Conservation (phyloP, 2,888 invertebrate species). For the Xanthorhoe designata region DNA sequence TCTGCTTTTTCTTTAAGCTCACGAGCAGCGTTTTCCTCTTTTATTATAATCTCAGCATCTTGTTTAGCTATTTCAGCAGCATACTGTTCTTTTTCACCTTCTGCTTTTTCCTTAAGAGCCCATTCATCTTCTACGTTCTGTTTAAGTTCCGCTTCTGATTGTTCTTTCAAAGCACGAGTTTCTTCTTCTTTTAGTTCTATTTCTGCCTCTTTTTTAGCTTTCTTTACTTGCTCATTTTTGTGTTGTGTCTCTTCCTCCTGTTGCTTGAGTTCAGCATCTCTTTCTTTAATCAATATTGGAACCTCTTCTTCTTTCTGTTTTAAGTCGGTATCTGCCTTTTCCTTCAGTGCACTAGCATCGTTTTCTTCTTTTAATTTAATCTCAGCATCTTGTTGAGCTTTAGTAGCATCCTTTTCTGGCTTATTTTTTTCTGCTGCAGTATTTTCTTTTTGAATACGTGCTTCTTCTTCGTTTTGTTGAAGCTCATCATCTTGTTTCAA, state of each 20-base stretch:
- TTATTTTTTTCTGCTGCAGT: constrained; percentile 5
- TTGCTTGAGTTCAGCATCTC: not conserved
- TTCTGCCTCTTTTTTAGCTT: not conserved
- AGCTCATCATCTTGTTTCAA: not conserved
- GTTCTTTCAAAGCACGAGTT: constrained; percentile 7
- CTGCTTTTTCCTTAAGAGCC: not conserved
- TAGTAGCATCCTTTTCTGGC: constrained; percentile 23
- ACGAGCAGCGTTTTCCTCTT: not conserved
- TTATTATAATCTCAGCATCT: not conserved
- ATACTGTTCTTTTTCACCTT: constrained; percentile 9
- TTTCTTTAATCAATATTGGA: not conserved
- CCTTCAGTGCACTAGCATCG: not conserved
- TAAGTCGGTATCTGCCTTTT: no score
- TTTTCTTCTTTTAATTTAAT: constrained; percentile 4
- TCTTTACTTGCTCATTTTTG: not conserved
- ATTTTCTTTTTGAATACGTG: not conserved
- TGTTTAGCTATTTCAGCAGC: not conserved
- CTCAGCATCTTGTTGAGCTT: not conserved
- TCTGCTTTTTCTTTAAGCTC: not conserved
- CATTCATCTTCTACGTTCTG: constrained; percentile 25
- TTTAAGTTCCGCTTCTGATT: not conserved
- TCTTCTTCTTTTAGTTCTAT: constrained; percentile 25
- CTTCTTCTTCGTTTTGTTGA: not conserved
- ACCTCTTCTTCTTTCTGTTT: no score
- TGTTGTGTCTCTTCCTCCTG: no score